phyloP scores from a whole-genome alignment of 2,113 vertebrate species.

The Channa argus region DNA sequence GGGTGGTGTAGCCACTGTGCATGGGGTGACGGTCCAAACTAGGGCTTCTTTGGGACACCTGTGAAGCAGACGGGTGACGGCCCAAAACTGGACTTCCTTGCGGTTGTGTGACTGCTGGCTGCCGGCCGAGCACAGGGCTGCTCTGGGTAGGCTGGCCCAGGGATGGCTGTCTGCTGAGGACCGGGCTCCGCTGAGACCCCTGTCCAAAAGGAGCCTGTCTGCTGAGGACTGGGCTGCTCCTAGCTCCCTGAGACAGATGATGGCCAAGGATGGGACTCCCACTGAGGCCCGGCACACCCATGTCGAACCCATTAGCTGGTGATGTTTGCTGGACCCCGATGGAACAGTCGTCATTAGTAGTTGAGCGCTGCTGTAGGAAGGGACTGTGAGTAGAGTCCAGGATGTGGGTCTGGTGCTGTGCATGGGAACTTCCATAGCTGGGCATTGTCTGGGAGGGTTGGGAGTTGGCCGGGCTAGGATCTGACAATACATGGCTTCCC shows the following conservation, averaged over 20 bases:
- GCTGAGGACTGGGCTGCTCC: constrained; percentile 70
- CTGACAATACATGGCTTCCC: constrained; percentile 62
- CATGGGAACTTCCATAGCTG: constrained; percentile 84
- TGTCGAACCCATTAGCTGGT: constrained; percentile 73
- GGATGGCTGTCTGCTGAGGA: constrained; percentile 76
- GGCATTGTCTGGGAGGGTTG: constrained; percentile 77
- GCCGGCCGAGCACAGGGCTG: constrained; percentile 79
- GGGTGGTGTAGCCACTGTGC: constrained; percentile 90
- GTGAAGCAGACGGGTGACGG: constrained; percentile 74
- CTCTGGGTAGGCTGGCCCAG: constrained; percentile 68
- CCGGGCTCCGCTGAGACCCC: constrained; percentile 70
- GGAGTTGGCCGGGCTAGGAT: constrained; percentile 61
- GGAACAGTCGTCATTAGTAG: constrained; percentile 67
- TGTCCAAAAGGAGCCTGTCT: constrained; percentile 69
- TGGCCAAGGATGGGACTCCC: constrained; percentile 74
- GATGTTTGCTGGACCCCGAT: constrained; percentile 49
- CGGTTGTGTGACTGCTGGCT: constrained; percentile 70
- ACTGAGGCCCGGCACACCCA: constrained; percentile 37
- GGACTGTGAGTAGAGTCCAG: constrained; percentile 84
- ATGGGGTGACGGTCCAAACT: constrained; percentile 87
- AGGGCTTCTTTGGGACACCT: constrained; percentile 88
- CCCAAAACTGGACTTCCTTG: constrained; percentile 87
- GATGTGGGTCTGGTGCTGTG: constrained; percentile 85
- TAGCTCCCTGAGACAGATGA: constrained; percentile 63
- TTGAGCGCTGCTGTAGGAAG: constrained; percentile 75